Percentiles rank a stretch among this genome's conserved stretches.
Conservation (phyloP, 2,888 invertebrate genomes). For the Eilema griseolum region DNA sequence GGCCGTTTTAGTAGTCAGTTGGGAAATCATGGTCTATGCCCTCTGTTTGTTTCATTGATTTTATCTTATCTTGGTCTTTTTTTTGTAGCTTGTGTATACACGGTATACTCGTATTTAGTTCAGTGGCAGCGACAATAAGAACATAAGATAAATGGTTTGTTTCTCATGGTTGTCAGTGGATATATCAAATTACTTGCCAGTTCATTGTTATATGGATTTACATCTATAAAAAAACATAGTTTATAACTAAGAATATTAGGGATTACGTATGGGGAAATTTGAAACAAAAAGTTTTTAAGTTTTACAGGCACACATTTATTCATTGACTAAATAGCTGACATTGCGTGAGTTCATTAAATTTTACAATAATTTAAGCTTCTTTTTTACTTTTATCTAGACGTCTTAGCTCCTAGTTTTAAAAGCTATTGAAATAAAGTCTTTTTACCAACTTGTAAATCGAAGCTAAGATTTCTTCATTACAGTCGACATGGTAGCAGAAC, state of each 20-base stretch:
- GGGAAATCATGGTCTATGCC: not conserved
- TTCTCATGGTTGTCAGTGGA: too few species aligned
- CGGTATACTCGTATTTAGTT: too few species aligned
- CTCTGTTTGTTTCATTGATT: not conserved
- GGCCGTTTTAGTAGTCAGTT: not conserved
- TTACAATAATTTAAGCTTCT: not conserved
- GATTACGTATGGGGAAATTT: not conserved
- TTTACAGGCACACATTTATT: slow-evolving; percentile 10
- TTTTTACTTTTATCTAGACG: too few species aligned
- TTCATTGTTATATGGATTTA: too few species aligned
- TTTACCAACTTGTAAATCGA: slow-evolving; percentile 77
- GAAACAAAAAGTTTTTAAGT: not conserved
- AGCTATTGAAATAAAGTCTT: slow-evolving; percentile 73
- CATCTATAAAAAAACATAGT: too few species aligned
- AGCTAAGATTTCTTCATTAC: slow-evolving; percentile 70
- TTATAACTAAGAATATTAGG: too few species aligned
- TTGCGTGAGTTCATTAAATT: not conserved
- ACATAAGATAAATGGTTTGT: not conserved
- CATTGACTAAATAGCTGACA: not conserved
- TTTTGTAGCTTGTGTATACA: slow-evolving; percentile 13
- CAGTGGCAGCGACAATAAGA: too few species aligned
- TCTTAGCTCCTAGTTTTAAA: slow-evolving; percentile 57
- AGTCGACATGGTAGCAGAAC: slow-evolving; percentile 50
- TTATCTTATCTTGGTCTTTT: not conserved
- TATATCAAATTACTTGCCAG: too few species aligned